Evolutionary conservation across 23 tunicate species (phyloP), one percentile per base, ranked within the genome.

Genomic region (Styela plicata): DNA sequence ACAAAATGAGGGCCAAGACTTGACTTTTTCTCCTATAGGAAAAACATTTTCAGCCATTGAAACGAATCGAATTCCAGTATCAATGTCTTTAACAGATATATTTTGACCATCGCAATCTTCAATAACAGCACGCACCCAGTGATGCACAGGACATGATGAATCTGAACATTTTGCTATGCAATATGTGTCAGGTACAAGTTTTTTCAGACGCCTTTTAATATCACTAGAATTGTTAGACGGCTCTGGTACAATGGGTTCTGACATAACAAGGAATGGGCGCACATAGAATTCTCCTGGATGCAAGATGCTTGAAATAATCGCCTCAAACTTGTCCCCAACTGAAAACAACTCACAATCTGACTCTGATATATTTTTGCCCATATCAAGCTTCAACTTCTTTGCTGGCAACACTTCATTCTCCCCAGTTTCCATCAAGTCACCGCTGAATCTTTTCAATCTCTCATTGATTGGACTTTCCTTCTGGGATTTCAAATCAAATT

Each of bases 1-100:
- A n/a, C 90, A 84, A 76, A 90, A 74, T 76, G 52, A 79, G 5
- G 96, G 96, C 83, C 85, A 85, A 33, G 77, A 71, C 5, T 23
- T 37, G 79, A 85, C 74, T 63, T 81, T 70, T 57, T 65, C 83
- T 23, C 69, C 85, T 31, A 90, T 37, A 35, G 83, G 89, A 35
- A 86, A 85, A 22, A 90, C 83, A 81, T 85, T 28, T 0, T 79
- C 76, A 0, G 85, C 86, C 24, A 82, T 66, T 35, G 76, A 89
- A 2, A 80, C 69, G 67, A 64, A 85, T 19, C 29, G 34, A 35
- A 90, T 78, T n/a, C 84, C 76, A 24, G 81, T 36, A 27, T 76
- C 81, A 1, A 53, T 44, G 66, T 76, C 81, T 25, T 36, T 53
- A 5, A 76, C 32, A 19, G 33, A 24, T 22, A 44, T 33, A 21